These are phyloP conservation scores for Diabrotica balteata DNA, from an alignment of 2,888 invertebrate genomes.

Conservation along the genomic window DNA sequence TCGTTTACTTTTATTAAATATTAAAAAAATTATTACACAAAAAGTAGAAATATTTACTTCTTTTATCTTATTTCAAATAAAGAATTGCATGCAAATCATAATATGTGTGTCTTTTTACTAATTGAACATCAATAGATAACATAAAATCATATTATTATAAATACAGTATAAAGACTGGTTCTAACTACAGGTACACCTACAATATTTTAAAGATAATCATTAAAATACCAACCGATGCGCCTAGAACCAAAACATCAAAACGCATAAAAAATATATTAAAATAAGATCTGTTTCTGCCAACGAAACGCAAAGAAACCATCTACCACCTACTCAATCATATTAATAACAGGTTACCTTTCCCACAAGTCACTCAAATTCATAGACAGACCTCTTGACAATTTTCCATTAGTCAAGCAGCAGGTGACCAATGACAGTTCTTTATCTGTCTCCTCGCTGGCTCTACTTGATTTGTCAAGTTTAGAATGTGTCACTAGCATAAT, in stretches of 20 bases:
- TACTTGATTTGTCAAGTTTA: slow-evolving; percentile 49
- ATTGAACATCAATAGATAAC: too few relatives aligned
- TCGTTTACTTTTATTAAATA: too few relatives aligned
- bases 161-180: slow-evolving; percentile 2
- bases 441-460: slow-evolving; percentile 42
- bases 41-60: too few relatives aligned
- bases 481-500: slow-evolving; percentile 47
- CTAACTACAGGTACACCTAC: not conserved
- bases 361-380: slow-evolving; percentile 42
- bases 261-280: slow-evolving; percentile 6
- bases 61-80: too few relatives aligned
- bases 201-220: too few relatives aligned
- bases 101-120: too few relatives aligned
- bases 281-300: slow-evolving; percentile 25
- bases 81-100: too few relatives aligned
- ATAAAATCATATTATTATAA: slow-evolving; percentile 2
- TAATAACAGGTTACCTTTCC: slow-evolving; percentile 39
- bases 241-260: slow-evolving; percentile 7
- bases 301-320: slow-evolving; percentile 19
- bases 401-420: slow-evolving; percentile 51
- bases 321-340: slow-evolving; percentile 28
- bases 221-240: slow-evolving; percentile 1
- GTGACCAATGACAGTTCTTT: slow-evolving; percentile 49
- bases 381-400: slow-evolving; percentile 35
- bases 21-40: too few relatives aligned